Percentiles rank a stretch among this genome's conserved stretches.
These are phyloP conservation scores for Spinibarbus caldwelli DNA, from an alignment of 2,797 vertebrate genomes.

Conservation along the genomic window DNA sequence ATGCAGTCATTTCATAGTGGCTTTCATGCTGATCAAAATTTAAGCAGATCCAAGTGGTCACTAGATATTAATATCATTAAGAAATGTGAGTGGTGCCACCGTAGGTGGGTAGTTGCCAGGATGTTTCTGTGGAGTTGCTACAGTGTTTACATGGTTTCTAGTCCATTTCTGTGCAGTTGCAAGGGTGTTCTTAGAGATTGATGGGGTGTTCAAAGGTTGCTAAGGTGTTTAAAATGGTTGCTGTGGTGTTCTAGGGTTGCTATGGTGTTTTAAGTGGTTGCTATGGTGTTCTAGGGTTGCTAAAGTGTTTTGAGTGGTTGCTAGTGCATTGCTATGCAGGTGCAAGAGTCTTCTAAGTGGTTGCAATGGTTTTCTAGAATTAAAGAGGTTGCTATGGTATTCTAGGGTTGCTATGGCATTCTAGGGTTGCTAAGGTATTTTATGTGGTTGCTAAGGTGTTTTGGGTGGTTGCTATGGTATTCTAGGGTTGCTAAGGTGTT, in stretches of 20 bases:
- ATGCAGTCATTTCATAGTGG: slow-evolving; percentile 16
- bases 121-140: not conserved
- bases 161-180: not conserved
- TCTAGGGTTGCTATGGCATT: too few relatives aligned
- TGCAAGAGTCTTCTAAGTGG: too few relatives aligned
- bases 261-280: not conserved
- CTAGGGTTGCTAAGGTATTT: too few relatives aligned
- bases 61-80: not conserved
- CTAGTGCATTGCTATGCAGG: not conserved
- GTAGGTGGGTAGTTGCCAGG: slow-evolving; percentile 9
- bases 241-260: not conserved
- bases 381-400: too few relatives aligned
- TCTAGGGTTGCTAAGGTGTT: not conserved
- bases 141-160: not conserved
- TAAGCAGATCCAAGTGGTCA: slow-evolving; percentile 10
- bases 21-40: slow-evolving; percentile 17
- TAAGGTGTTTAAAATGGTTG: too few relatives aligned
- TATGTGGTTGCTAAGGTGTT: too few relatives aligned
- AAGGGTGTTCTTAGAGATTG: not conserved
- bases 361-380: not conserved
- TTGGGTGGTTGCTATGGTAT: too few relatives aligned
- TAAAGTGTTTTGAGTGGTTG: not conserved
- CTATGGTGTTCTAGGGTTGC: not conserved
- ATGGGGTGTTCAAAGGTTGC: not conserved
- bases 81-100: not conserved